These are phyloP conservation scores for Drosophila prostipennis DNA, from an alignment of 2,888 invertebrate species.

Conservation along the genomic window DNA sequence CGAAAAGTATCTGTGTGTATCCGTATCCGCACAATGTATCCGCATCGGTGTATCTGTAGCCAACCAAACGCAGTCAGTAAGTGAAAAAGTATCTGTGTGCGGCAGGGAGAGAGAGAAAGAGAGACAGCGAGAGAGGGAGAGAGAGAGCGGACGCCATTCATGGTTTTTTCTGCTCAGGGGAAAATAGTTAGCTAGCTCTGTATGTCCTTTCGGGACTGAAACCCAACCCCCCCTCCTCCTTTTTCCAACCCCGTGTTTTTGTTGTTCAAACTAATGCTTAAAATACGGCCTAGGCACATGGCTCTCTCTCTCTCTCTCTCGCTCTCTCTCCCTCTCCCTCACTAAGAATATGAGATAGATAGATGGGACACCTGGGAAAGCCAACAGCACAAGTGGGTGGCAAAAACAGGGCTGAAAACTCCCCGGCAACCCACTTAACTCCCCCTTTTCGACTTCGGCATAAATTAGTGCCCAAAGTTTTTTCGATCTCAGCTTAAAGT, in stretches of 20 bases:
- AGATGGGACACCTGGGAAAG: constrained; percentile 43
- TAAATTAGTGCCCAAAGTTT: constrained; percentile 50
- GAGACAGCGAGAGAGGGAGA: constrained; percentile 1
- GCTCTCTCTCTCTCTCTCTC: not conserved
- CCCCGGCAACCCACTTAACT: constrained; percentile 3
- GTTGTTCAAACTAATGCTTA: constrained; percentile 79
- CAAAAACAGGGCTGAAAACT: not conserved
- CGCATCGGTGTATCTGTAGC: constrained; percentile 27
- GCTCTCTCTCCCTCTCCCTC: constrained; percentile 16
- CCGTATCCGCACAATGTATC: constrained; percentile 5
- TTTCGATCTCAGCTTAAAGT: constrained; percentile 40
- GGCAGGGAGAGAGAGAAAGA: not conserved
- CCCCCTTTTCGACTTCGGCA: constrained; percentile 35
- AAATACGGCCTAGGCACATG: constrained; percentile 70
- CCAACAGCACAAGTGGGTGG: constrained; percentile 41
- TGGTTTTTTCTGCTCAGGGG: constrained; percentile 58
- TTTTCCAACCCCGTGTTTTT: constrained; percentile 58
- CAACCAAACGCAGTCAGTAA: constrained; percentile 75
- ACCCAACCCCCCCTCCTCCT: not conserved
- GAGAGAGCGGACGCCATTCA: constrained; percentile 66
- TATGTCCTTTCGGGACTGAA: constrained; percentile 7
- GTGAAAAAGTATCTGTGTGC: constrained; percentile 53
- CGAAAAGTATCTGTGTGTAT: constrained; percentile 25
- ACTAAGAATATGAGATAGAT: not conserved
- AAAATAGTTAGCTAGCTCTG: constrained; percentile 49